Evolutionary conservation across 1,140 invertebrate genomes (phyloP).

Genomic region (Rhynchophorus ferrugineus): DNA sequence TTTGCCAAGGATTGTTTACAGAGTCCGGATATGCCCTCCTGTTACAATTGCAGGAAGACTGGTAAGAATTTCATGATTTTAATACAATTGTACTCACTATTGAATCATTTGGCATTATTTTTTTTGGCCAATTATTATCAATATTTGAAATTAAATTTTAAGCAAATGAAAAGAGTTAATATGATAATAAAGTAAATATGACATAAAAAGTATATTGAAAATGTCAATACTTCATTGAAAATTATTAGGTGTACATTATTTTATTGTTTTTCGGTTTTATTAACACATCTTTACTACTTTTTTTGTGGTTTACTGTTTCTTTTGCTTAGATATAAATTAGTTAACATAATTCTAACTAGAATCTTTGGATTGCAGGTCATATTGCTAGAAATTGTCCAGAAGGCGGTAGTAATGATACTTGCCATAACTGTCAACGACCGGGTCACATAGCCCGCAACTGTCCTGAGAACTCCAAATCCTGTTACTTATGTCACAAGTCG

Average conservation of each 20-base stretch:
- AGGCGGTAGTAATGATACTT: conserved; percentile 55
- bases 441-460: conserved; percentile 87
- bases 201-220: too few species aligned
- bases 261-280: background rate
- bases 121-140: background rate
- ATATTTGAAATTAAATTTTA: too few species aligned
- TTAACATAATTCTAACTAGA: too few species aligned
- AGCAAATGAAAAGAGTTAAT: too few species aligned
- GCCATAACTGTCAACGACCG: conserved; percentile 80
- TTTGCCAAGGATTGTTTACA: conserved; percentile 85
- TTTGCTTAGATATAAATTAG: too few species aligned
- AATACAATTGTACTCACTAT: too few species aligned
- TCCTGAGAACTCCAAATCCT: conserved; percentile 74
- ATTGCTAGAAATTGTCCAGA: conserved; percentile 79
- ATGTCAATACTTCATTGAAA: too few species aligned
- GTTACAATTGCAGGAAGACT: conserved; percentile 82
- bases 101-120: background rate
- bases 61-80: too few species aligned
- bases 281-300: background rate
- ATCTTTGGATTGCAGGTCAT: conserved; percentile 55
- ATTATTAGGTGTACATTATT: too few species aligned
- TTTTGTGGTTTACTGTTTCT: too few species aligned
- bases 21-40: conserved; percentile 69
- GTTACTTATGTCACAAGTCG: conserved; percentile 81
- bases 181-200: too few species aligned